Evolutionary conservation across 2,113 vertebrate genomes (phyloP).

Genomic region (Triplophysa siluroides): DNA sequence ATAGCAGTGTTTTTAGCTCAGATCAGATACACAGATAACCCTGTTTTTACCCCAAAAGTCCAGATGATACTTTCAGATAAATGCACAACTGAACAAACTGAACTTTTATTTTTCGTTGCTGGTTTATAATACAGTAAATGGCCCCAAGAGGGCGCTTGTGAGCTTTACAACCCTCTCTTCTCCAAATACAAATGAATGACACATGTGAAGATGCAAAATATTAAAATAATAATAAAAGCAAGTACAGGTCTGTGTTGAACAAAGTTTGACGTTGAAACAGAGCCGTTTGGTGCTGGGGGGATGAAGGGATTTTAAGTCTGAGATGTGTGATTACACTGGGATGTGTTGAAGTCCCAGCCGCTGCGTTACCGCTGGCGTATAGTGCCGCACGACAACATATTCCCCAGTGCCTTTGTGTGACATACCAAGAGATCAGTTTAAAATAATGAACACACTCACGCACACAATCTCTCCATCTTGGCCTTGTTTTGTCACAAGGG

Average conservation of each 20-base stretch:
- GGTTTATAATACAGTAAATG: background rate
- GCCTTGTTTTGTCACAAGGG: constrained; percentile 16
- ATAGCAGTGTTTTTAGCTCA: background rate
- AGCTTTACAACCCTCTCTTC: background rate
- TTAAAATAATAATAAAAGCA: constrained; percentile 20
- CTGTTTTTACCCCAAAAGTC: background rate
- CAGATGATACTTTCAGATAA: background rate
- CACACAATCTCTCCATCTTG: constrained; percentile 8
- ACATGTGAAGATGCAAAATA: constrained; percentile 14
- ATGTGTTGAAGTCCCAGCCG: constrained; percentile 16
- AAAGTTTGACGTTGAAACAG: constrained; percentile 22
- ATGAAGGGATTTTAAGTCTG: constrained; percentile 27
- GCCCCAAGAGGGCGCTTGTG: constrained; percentile 46
- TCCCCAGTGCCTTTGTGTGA: constrained; percentile 2
- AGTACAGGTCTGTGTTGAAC: constrained; percentile 10
- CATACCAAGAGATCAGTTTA: constrained; percentile 35
- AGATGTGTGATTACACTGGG: constrained; percentile 27
- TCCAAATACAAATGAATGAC: constrained; percentile 5
- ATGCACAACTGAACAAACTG: background rate
- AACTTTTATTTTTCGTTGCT: constrained; percentile 32
- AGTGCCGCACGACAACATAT: constrained; percentile 21
- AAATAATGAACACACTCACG: constrained; percentile 33
- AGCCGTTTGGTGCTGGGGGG: constrained; percentile 4
- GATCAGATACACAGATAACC: background rate
- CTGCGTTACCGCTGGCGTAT: constrained; percentile 18